Evolutionary conservation across 2,797 vertebrate species (phyloP).

Genomic region (Hypotaenidia philippensis): DNA sequence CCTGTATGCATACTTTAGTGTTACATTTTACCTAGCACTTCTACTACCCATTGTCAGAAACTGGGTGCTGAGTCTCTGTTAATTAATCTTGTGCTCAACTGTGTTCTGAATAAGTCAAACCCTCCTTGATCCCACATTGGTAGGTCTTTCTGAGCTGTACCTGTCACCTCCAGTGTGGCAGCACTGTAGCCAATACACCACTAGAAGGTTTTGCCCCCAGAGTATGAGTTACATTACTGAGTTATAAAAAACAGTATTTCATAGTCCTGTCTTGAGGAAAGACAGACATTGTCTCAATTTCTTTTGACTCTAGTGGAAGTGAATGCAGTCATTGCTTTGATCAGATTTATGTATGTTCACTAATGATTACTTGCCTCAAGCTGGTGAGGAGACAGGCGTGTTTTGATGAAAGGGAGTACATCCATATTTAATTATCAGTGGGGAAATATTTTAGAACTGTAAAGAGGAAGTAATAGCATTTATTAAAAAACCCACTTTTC

Average conservation of each 20-base stretch:
- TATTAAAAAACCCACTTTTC: neutral
- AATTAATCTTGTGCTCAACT: neutral
- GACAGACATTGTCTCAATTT: neutral
- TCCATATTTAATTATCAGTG: neutral
- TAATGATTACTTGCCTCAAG: neutral
- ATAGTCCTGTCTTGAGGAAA: neutral
- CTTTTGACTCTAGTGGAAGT: neutral
- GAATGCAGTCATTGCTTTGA: neutral
- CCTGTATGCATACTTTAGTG: accelerated
- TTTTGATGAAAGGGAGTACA: neutral
- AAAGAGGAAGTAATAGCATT: neutral
- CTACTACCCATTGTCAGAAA: neutral
- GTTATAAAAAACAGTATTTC: neutral
- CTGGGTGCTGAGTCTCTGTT: neutral
- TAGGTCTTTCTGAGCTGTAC: neutral
- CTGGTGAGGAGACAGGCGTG: neutral
- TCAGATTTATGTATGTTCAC: neutral
- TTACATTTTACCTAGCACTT: neutral
- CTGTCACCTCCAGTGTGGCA: neutral
- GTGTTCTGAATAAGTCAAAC: neutral
- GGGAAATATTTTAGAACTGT: neutral
- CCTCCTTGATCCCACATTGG: accelerated
- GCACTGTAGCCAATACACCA: neutral
- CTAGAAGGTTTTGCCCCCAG: neutral
- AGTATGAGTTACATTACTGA: neutral